phyloP scores from a whole-genome alignment of 2,888 invertebrate species.

The Pandemis cinnamomeana region DNA sequence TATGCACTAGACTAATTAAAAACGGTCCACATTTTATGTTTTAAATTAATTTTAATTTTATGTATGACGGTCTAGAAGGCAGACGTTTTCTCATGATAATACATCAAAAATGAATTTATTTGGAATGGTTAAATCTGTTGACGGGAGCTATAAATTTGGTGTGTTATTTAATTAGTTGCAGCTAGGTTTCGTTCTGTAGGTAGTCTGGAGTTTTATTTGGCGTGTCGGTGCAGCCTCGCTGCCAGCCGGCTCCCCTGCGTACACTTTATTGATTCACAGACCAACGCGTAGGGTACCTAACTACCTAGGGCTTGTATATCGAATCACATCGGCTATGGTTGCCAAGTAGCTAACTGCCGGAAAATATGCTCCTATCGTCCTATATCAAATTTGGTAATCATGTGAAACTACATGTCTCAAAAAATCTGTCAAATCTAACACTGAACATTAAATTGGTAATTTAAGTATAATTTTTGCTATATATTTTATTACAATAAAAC shows the following conservation, averaged over 20 bases:
- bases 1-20: constrained; percentile 52
- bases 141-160: not conserved
- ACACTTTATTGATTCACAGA: constrained; percentile 65
- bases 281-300: constrained; percentile 59
- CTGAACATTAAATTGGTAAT: no score
- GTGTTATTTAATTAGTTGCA: constrained; percentile 21
- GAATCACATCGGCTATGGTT: constrained; percentile 44
- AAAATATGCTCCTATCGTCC: no score
- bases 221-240: constrained; percentile 54
- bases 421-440: no score
- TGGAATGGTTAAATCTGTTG: not conserved
- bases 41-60: constrained; percentile 36
- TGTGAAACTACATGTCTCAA: no score
- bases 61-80: constrained; percentile 12
- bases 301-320: constrained; percentile 56
- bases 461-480: no score
- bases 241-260: constrained; percentile 57
- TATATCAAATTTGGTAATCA: no score
- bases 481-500: no score
- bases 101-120: constrained; percentile 14
- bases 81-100: constrained; percentile 8
- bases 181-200: not conserved
- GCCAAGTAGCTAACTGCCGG: not conserved
- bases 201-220: constrained; percentile 18
- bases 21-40: constrained; percentile 31